phyloP scores from a whole-genome alignment of 1,140 invertebrate species.

The Leptinotarsa defecta region DNA sequence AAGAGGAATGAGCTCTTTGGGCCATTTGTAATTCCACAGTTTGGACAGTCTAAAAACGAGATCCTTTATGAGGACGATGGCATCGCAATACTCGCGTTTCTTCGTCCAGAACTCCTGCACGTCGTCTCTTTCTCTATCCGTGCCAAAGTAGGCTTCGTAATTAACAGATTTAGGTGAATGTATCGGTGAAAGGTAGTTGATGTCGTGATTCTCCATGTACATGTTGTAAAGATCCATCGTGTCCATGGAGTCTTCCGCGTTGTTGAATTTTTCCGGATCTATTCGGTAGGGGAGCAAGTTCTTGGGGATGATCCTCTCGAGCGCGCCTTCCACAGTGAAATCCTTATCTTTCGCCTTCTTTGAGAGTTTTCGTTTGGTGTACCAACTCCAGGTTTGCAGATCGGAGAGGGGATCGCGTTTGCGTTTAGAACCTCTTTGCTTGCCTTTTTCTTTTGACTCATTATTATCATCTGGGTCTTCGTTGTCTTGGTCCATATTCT shows the following conservation, averaged over 20 bases:
- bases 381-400: constrained; percentile 74
- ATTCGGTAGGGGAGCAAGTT: constrained; percentile 60
- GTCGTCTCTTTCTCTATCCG: constrained; percentile 66
- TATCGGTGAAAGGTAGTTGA: constrained; percentile 41
- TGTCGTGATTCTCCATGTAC: constrained; percentile 64
- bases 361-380: constrained; percentile 71
- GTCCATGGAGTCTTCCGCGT: constrained; percentile 65
- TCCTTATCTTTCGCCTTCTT: constrained; percentile 66
- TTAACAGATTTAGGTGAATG: constrained; percentile 44
- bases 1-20: constrained; percentile 62
- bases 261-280: constrained; percentile 49
- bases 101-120: constrained; percentile 67
- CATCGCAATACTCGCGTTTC: constrained; percentile 60
- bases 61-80: constrained; percentile 67
- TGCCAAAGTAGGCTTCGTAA: constrained; percentile 65
- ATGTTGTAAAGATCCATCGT: constrained; percentile 68
- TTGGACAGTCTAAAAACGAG: constrained; percentile 63
- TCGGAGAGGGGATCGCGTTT: constrained; percentile 70
- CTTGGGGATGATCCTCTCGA: constrained; percentile 64
- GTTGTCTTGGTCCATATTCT: constrained; percentile 46
- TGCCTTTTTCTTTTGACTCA: constrained; percentile 58
- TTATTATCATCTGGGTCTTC: constrained; percentile 46
- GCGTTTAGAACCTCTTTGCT: constrained; percentile 61
- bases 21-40: constrained; percentile 69
- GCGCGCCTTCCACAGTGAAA: constrained; percentile 68